Base-by-base conservation (phyloP, 2,888 invertebrate species). In the Helobdella robusta region DNA sequence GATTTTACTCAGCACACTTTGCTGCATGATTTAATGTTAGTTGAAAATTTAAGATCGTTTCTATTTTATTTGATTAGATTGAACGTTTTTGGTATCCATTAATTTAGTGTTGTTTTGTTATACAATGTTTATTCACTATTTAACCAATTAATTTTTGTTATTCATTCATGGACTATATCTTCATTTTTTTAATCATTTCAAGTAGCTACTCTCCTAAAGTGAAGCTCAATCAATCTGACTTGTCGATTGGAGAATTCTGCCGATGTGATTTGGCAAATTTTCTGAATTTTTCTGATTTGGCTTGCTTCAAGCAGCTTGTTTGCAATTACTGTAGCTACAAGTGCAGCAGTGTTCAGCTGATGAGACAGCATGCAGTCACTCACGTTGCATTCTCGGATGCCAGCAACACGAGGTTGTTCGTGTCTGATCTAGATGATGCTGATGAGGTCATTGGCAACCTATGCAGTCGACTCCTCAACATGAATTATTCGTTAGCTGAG, bases 1-100 rank as follows among this genome's bases (percentile, higher is more conserved):
- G 82, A 89, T 46, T 82, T 91, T n/a, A 87, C 87, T 75, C 89
- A 89, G 73, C 91, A 91, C 77, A 83, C 87, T 77, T 84, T 87
- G 73, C 87, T 88, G 20, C 88, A 89, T 85, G 65, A 25, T 20
- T 44, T 25, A 23, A 30, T 46, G 23, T 65, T 48, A 56, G 56
- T 48, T 18, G 48, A 48, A 18, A 40, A 8, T n/a, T n/a, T n/a
- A n/a, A n/a, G n/a, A n/a, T n/a, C n/a, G n/a, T n/a, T n/a, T n/a
- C n/a, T n/a, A n/a, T n/a, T n/a, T n/a, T n/a, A n/a, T n/a, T n/a
- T n/a, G n/a, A n/a, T n/a, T n/a, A n/a, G n/a, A n/a, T n/a, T n/a
- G n/a, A n/a, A n/a, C n/a, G n/a, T n/a, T n/a, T n/a, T n/a, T n/a
- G n/a, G n/a, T n/a, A n/a, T n/a, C n/a, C n/a, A n/a, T n/a, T n/a